These are phyloP conservation scores for Calcarius ornatus DNA, from an alignment of 2,113 vertebrate genomes.

Conservation along the genomic window DNA sequence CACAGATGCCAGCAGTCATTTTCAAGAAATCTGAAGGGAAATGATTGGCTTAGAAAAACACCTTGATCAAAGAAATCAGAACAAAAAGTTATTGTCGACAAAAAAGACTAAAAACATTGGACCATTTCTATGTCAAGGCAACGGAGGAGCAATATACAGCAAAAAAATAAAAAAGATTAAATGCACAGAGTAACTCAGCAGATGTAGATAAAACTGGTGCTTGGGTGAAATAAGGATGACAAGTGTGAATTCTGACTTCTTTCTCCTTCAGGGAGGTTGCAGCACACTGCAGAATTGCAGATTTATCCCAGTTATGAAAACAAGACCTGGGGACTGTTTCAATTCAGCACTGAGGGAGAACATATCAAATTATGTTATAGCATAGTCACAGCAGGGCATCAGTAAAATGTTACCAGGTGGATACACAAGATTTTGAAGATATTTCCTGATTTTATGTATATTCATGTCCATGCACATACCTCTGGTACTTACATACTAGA, in stretches of 20 bases:
- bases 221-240: background rate
- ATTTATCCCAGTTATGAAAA: background rate
- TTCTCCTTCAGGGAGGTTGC: background rate
- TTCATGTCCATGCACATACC: background rate
- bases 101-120: background rate
- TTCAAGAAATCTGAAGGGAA: background rate
- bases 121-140: background rate
- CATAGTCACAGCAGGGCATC: background rate
- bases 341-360: background rate
- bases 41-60: background rate
- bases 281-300: background rate
- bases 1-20: accelerated
- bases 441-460: background rate
- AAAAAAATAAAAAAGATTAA: background rate
- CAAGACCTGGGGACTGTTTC: background rate
- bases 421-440: background rate
- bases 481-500: background rate
- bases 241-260: background rate
- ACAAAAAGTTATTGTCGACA: background rate
- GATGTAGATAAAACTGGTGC: background rate
- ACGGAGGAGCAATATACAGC: accelerated
- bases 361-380: background rate
- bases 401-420: background rate
- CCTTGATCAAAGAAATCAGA: background rate
- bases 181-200: background rate